A percentile compares a stretch with the other conserved stretches of the same genome.
Evolutionary conservation across 2,797 vertebrate genomes (phyloP).

Genomic region (Phataginus tricuspis): DNA sequence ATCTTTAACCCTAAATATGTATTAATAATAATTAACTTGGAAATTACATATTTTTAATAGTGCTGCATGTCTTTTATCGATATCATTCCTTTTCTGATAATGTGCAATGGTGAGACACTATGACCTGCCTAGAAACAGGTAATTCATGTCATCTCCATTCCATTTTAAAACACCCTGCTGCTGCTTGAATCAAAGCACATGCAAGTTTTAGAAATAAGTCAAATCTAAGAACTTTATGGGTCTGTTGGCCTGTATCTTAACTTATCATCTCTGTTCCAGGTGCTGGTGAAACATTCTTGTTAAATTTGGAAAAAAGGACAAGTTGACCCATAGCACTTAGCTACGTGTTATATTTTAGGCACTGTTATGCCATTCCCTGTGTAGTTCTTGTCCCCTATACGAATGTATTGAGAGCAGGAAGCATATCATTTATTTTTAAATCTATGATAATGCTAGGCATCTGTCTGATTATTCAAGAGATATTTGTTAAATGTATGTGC

Average conservation of each 20-base stretch:
- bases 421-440: conserved; percentile 28
- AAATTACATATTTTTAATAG: conserved; percentile 76
- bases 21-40: conserved; percentile 65
- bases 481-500: conserved; percentile 44
- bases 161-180: conserved; percentile 75
- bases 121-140: conserved; percentile 71
- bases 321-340: conserved; percentile 2
- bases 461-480: conserved; percentile 11
- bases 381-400: conserved; percentile 15
- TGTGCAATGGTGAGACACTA: conserved; percentile 66
- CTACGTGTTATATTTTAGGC: conserved; percentile 28
- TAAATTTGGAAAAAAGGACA: conserved; percentile 42
- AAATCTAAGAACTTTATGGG: conserved; percentile 20
- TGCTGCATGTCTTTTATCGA: conserved; percentile 74
- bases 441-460: conserved; percentile 41
- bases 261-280: not conserved
- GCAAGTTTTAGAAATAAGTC: conserved; percentile 62
- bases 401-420: conserved; percentile 50
- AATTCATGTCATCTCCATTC: conserved; percentile 78
- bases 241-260: conserved; percentile 33
- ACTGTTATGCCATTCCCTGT: conserved; percentile 30
- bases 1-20: conserved; percentile 70
- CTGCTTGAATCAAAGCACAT: conserved; percentile 74
- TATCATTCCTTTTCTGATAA: conserved; percentile 79
- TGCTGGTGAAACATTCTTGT: conserved; percentile 33